Conservation (phyloP, 2,113 vertebrate genomes). For the Isichthys henryi region DNA sequence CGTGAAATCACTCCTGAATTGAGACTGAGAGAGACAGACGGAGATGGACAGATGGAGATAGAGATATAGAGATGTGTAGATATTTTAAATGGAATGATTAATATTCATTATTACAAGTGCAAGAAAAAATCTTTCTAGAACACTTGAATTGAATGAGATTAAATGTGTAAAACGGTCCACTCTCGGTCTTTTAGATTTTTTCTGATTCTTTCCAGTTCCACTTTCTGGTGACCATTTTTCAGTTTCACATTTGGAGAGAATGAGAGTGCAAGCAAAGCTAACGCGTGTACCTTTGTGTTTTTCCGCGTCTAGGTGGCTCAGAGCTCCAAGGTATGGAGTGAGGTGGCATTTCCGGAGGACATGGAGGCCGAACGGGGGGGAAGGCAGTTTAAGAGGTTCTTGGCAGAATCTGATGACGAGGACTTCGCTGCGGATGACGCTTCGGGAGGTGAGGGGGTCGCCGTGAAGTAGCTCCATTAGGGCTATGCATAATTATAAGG, state of each 20-base stretch:
- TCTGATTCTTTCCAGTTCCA: neutral
- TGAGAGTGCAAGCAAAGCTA: neutral
- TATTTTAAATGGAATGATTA: neutral
- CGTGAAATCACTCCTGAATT: neutral
- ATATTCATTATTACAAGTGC: neutral
- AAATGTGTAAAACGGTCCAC: neutral
- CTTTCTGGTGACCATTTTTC: neutral
- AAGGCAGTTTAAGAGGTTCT: slow-evolving; percentile 36
- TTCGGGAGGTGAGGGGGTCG: slow-evolving; percentile 54
- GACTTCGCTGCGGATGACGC: slow-evolving; percentile 59
- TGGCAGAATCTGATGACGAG: slow-evolving; percentile 57
- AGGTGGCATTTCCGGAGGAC: slow-evolving; percentile 61
- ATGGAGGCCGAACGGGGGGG: slow-evolving; percentile 46
- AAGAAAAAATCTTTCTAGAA: neutral
- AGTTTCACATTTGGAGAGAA: neutral
- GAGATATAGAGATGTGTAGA: neutral
- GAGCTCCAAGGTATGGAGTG: slow-evolving; percentile 67
- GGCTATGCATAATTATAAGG: neutral
- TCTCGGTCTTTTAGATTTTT: neutral
- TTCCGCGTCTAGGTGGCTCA: slow-evolving; percentile 48
- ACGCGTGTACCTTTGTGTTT: neutral
- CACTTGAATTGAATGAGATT: neutral
- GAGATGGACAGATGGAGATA: neutral
- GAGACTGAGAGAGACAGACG: neutral
- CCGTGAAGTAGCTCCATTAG: neutral